A percentile compares a stretch with the other conserved stretches of the same genome.
phyloP scores from a whole-genome alignment of 1,140 invertebrate genomes.

The Oedothorax gibbosus region DNA sequence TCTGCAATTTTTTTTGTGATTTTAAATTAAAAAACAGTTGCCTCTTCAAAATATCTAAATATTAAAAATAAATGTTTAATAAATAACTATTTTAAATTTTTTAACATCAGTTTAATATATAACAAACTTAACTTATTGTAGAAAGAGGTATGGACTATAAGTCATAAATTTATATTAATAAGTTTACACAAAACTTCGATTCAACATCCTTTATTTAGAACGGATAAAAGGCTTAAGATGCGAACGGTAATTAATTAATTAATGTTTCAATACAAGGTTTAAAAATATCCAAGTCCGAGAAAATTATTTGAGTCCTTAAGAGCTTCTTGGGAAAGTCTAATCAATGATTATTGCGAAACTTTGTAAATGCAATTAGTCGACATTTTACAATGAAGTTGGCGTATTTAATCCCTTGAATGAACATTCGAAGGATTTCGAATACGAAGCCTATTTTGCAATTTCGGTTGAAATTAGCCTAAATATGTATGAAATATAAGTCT shows the following conservation, averaged over 20 bases:
- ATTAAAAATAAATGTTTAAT: too few species aligned
- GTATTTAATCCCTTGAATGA: conserved; percentile 27
- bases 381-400: not conserved
- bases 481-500: too few species aligned
- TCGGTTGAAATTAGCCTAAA: too few species aligned
- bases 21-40: too few species aligned
- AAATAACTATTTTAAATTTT: too few species aligned
- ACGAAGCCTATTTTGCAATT: not conserved
- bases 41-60: too few species aligned
- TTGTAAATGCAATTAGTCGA: conserved; percentile 17
- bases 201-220: not conserved
- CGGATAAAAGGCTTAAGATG: not conserved
- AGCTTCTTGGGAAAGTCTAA: not conserved
- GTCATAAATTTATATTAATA: too few species aligned
- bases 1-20: too few species aligned
- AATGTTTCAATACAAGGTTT: conserved; percentile 6
- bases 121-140: too few species aligned
- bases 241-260: conserved; percentile 6
- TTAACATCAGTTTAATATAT: too few species aligned
- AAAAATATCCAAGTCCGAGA: conserved; percentile 11
- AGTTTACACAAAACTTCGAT: too few species aligned
- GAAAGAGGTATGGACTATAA: too few species aligned
- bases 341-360: conserved; percentile 23
- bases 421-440: not conserved
- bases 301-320: conserved; percentile 5